Conservation (phyloP, 1,140 invertebrate species). For the Mercenaria mercenaria region DNA sequence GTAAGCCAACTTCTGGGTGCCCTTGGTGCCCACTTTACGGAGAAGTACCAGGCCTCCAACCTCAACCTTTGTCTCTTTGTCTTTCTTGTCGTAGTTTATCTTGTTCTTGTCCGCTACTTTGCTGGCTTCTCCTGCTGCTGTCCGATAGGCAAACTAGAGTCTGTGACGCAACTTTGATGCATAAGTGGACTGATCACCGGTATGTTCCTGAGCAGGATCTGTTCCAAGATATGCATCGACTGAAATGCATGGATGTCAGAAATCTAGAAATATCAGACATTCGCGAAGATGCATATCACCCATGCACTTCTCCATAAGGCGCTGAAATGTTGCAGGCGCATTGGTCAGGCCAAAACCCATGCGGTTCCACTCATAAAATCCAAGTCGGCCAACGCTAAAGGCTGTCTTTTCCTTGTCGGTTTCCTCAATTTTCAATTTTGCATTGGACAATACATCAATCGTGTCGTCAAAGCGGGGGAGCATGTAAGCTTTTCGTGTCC, state of each 20-base stretch:
- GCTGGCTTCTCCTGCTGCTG: too few relatives aligned
- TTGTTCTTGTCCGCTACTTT: not conserved
- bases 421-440: not conserved
- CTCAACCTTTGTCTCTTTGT: not conserved
- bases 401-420: not conserved
- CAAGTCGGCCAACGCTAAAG: not conserved
- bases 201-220: too few relatives aligned
- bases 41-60: conserved; percentile 59
- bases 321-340: not conserved
- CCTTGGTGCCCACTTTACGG: not conserved
- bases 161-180: too few relatives aligned
- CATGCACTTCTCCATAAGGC: not conserved
- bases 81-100: conserved; percentile 20
- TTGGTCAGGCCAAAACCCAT: not conserved
- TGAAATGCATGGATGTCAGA: too few relatives aligned
- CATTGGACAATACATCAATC: not conserved
- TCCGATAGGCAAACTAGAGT: too few relatives aligned
- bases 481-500: not conserved
- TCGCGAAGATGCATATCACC: not conserved
- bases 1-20: conserved; percentile 59
- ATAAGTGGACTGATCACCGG: too few relatives aligned
- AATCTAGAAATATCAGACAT: conserved; percentile 16
- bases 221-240: too few relatives aligned
- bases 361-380: not conserved
- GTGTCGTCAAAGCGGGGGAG: not conserved